These are phyloP conservation scores for Semnornis frantzii DNA, from an alignment of 2,113 vertebrate species.

Conservation along the genomic window DNA sequence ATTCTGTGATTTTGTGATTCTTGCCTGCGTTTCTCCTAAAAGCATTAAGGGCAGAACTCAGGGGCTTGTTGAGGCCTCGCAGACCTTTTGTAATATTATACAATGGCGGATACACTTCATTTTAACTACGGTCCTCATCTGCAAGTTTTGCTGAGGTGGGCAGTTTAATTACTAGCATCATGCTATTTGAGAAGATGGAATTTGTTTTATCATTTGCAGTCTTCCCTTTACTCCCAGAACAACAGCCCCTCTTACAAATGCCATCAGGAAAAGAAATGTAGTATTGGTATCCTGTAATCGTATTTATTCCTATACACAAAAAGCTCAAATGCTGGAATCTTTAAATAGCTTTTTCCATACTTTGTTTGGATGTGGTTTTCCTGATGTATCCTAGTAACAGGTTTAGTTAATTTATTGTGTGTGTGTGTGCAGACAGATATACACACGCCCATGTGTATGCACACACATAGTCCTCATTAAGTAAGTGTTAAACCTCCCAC, in stretches of 20 bases:
- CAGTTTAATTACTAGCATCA: background rate
- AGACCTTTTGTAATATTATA: background rate
- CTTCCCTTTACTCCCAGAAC: background rate
- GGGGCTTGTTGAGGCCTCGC: background rate
- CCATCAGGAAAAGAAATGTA: background rate
- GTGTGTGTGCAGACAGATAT: slow-evolving; percentile 58
- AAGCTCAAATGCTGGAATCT: background rate
- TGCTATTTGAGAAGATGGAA: background rate
- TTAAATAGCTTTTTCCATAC: slow-evolving; percentile 56
- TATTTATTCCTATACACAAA: slow-evolving; percentile 4
- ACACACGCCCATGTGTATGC: slow-evolving; percentile 54
- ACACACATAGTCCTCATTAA: slow-evolving; percentile 54
- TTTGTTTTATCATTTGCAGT: background rate
- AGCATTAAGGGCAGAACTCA: background rate
- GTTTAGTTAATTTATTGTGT: slow-evolving; percentile 57
- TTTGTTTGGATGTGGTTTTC: slow-evolving; percentile 66
- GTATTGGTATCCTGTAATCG: background rate
- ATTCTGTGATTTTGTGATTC: too few species aligned
- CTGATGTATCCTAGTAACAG: slow-evolving; percentile 67
- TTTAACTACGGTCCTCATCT: background rate
- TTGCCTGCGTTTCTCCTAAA: background rate
- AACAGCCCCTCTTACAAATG: background rate
- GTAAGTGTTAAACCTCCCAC: slow-evolving; percentile 50
- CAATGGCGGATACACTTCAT: background rate
- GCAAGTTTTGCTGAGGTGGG: background rate